Percentiles rank a stretch among this genome's conserved stretches.
These are phyloP conservation scores for Theretra japonica DNA, from an alignment of 2,888 invertebrate genomes.

Conservation along the genomic window DNA sequence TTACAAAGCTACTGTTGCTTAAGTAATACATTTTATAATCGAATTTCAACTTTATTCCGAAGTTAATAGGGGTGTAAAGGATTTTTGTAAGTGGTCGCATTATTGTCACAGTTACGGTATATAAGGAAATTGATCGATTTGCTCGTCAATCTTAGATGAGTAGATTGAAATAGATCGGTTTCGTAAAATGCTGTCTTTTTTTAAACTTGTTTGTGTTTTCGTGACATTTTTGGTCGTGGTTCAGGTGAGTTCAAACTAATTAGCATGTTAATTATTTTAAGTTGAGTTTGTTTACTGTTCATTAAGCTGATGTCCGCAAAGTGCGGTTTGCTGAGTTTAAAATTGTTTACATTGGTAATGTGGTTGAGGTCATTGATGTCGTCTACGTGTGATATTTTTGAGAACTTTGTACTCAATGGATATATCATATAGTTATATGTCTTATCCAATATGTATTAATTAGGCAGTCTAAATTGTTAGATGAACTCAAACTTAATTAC, in stretches of 20 bases:
- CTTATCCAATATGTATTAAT: no score
- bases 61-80: not conserved
- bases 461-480: no score
- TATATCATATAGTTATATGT: no score
- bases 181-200: not conserved
- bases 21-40: not conserved
- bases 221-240: not conserved
- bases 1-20: not conserved
- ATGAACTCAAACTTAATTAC: no score
- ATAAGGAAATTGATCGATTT: not conserved
- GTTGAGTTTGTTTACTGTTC: no score
- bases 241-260: constrained; percentile 40
- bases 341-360: no score
- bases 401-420: no score
- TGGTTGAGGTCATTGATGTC: no score
- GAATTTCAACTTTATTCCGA: not conserved
- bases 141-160: not conserved
- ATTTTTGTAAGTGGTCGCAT: not conserved
- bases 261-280: no score
- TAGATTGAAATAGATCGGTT: not conserved
- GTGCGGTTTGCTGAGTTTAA: no score
- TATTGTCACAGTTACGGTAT: not conserved
- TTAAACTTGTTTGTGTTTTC: not conserved
- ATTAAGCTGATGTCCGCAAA: no score
- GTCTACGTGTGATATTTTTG: no score